Evolutionary conservation across 2,888 invertebrate species (phyloP).

Genomic region (Andrena dorsata): DNA sequence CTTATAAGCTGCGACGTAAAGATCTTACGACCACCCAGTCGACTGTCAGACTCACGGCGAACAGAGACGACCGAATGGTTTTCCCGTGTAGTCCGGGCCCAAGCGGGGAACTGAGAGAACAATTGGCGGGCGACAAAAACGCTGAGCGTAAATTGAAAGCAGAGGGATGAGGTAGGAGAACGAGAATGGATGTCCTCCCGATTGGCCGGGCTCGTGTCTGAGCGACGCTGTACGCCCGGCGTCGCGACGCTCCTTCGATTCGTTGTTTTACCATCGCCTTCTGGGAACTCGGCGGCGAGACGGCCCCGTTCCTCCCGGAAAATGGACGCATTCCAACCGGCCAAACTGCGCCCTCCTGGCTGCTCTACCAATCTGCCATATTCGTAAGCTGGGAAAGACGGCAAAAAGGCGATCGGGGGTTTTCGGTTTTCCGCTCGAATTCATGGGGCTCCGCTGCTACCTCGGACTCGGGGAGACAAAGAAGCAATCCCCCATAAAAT

Average conservation of each 20-base stretch:
- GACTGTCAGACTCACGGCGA: not conserved
- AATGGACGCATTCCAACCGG: conserved; percentile 63
- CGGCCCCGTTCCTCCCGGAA: conserved; percentile 41
- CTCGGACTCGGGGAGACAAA: conserved; percentile 10
- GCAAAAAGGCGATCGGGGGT: conserved; percentile 12
- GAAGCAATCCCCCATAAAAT: conserved; percentile 26
- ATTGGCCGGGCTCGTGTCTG: conserved; percentile 41
- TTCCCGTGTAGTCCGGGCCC: not conserved
- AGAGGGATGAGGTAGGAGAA: conserved; percentile 10
- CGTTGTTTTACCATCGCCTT: conserved; percentile 54
- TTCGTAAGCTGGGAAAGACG: conserved; percentile 39
- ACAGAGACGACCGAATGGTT: conserved; percentile 9
- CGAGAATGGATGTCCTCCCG: conserved; percentile 50
- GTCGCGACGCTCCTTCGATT: conserved; percentile 55
- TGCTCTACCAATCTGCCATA: conserved; percentile 8
- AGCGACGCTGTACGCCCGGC: conserved; percentile 23
- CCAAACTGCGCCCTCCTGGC: conserved; percentile 26
- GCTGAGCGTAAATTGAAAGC: conserved; percentile 54
- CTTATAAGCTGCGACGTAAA: not conserved
- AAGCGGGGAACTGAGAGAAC: conserved; percentile 11
- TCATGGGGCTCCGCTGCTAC: conserved; percentile 18
- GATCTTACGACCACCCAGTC: conserved; percentile 4
- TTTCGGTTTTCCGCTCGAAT: conserved; percentile 50
- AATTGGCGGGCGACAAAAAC: conserved; percentile 34
- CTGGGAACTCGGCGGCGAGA: conserved; percentile 27